These are phyloP conservation scores for Phylloscopus trochilus DNA, from an alignment of 2,113 vertebrate species.

Conservation along the genomic window DNA sequence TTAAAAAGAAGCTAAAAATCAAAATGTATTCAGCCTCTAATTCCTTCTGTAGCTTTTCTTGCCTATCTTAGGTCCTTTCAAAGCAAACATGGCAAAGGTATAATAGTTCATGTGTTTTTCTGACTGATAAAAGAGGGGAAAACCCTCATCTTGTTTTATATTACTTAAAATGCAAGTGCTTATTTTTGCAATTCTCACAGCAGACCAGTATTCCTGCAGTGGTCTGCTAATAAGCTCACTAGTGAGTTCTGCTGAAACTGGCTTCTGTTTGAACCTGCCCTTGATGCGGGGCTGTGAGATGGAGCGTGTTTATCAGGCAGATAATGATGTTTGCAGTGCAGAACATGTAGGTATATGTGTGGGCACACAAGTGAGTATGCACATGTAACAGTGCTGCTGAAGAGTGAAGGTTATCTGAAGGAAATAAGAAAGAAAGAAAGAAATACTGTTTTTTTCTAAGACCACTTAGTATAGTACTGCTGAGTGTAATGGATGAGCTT, in stretches of 20 bases:
- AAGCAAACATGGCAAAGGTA: background rate
- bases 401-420: background rate
- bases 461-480: background rate
- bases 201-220: slow-evolving; percentile 36
- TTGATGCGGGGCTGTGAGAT: slow-evolving; percentile 42
- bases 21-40: slow-evolving; percentile 6
- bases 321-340: slow-evolving; percentile 49
- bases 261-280: slow-evolving; percentile 41
- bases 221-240: slow-evolving; percentile 53
- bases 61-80: background rate
- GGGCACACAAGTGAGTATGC: background rate
- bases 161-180: slow-evolving; percentile 66
- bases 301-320: background rate
- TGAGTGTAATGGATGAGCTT: background rate
- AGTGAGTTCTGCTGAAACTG: slow-evolving; percentile 54
- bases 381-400: background rate
- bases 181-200: slow-evolving; percentile 59
- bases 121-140: slow-evolving; percentile 45
- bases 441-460: background rate
- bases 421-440: background rate
- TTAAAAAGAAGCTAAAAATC: slow-evolving; percentile 23
- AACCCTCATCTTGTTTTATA: background rate
- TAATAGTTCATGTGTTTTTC: slow-evolving; percentile 38
- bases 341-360: background rate
- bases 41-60: slow-evolving; percentile 3